Conservation (phyloP, 2,888 invertebrate species). For the Cyrtodaria siliqua region DNA sequence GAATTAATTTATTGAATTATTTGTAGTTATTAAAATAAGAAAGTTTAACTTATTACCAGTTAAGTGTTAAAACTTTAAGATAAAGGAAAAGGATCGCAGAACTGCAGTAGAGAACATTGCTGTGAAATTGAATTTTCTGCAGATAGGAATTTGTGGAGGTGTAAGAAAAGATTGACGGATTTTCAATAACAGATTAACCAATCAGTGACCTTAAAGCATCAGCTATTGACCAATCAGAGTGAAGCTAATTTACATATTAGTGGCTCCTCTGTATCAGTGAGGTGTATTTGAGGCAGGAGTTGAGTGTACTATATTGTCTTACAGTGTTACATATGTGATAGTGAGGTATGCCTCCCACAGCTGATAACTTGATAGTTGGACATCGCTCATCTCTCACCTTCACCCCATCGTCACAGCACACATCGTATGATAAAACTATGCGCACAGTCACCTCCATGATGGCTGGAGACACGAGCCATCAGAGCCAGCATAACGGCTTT, state of each 20-base stretch:
- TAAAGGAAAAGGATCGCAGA: background rate
- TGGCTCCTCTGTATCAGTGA: background rate
- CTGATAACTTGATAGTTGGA: slow-evolving; percentile 62
- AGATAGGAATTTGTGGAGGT: background rate
- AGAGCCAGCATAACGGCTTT: slow-evolving; percentile 43
- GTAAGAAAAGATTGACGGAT: background rate
- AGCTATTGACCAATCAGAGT: slow-evolving; percentile 20
- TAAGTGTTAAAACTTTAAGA: background rate
- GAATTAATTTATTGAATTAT: background rate
- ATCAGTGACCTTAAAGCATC: slow-evolving; percentile 1
- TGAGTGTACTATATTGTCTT: background rate
- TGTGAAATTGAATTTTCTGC: background rate
- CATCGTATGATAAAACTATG: slow-evolving; percentile 44
- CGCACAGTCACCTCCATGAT: slow-evolving; percentile 47
- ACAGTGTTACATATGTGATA: no score
- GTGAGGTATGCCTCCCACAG: slow-evolving; percentile 71
- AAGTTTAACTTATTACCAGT: no score
- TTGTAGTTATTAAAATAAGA: background rate
- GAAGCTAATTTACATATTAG: slow-evolving; percentile 38
- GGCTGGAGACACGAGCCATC: slow-evolving; percentile 53
- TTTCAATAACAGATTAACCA: background rate
- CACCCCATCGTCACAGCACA: slow-evolving; percentile 7
- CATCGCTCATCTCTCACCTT: slow-evolving; percentile 50
- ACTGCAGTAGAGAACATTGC: no score
- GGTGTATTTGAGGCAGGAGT: background rate